Evolutionary conservation across 2,113 vertebrate genomes (phyloP).

Genomic region (Lagopus muta): DNA sequence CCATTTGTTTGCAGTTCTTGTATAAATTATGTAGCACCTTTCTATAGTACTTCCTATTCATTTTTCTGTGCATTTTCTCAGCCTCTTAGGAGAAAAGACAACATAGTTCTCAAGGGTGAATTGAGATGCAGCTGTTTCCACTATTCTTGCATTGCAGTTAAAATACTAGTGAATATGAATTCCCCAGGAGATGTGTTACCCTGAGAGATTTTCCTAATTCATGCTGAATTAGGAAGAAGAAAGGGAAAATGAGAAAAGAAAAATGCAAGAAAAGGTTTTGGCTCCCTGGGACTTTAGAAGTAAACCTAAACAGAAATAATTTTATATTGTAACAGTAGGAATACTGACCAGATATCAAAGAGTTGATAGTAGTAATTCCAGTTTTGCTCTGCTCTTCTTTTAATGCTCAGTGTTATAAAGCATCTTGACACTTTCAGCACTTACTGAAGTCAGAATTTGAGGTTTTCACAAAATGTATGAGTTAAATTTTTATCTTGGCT

Average conservation of each 20-base stretch:
- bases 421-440: fast-evolving
- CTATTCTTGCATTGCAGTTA: constrained; percentile 27
- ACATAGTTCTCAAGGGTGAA: constrained; percentile 27
- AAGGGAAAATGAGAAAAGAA: not conserved
- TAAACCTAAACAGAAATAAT: not conserved
- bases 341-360: not conserved
- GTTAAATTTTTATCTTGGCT: not conserved
- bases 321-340: not conserved
- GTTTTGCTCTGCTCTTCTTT: not conserved
- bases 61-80: not conserved
- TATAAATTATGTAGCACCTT: not conserved
- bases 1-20: not conserved
- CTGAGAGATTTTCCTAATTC: not conserved
- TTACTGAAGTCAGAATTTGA: not conserved
- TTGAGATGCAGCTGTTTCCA: constrained; percentile 40
- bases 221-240: not conserved
- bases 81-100: constrained; percentile 28
- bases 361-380: not conserved
- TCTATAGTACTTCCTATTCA: not conserved
- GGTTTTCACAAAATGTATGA: not conserved
- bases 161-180: constrained; percentile 11
- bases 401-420: not conserved
- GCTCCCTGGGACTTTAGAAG: not conserved
- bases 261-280: not conserved
- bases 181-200: constrained; percentile 7